Conservation (phyloP, 2,113 vertebrate species). For the Ictalurus furcatus region DNA sequence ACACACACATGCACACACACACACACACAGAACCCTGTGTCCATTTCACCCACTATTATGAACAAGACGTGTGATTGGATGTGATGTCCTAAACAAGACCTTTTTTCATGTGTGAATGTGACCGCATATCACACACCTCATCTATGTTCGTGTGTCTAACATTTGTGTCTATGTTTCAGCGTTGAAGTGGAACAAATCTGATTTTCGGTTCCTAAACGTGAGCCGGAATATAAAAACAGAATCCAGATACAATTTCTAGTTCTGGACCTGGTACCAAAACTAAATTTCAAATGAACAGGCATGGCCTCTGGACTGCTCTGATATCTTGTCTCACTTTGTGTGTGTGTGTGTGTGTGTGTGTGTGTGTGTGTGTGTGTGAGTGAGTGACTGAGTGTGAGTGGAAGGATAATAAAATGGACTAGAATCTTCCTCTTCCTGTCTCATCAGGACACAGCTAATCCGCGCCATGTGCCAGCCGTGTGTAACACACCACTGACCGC, state of each 20-base stretch:
- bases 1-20: slow-evolving; percentile 28
- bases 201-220: neutral
- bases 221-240: neutral
- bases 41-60: neutral
- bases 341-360: neutral
- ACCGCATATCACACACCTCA: neutral
- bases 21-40: slow-evolving; percentile 3
- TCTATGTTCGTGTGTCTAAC: too few relatives aligned
- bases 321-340: neutral
- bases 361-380: neutral
- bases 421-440: slow-evolving; percentile 29
- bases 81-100: neutral
- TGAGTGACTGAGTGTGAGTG: neutral
- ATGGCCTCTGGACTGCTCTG: neutral
- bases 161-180: too few relatives aligned
- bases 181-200: neutral
- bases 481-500: slow-evolving; percentile 15
- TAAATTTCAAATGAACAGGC: neutral
- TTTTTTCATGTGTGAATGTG: slow-evolving; percentile 4
- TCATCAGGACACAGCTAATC: slow-evolving; percentile 36
- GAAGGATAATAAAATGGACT: neutral
- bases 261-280: neutral
- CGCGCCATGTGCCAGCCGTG: neutral
- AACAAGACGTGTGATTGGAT: neutral
- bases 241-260: neutral